phyloP scores from a whole-genome alignment of 1,140 invertebrate species.

The Epicauta chinensis region DNA sequence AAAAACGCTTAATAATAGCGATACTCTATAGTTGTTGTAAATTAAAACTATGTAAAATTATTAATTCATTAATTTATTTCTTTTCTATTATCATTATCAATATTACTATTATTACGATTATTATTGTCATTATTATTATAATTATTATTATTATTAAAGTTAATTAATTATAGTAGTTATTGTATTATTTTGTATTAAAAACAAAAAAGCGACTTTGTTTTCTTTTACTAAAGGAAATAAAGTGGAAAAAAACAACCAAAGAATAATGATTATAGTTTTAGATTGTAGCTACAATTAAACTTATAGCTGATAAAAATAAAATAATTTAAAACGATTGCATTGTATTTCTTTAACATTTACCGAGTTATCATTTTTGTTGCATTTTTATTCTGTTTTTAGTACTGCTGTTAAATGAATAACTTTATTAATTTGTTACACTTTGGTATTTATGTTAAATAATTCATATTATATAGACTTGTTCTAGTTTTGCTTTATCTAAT shows the following conservation, averaged over 20 bases:
- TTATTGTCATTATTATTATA: slow-evolving; percentile 8
- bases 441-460: no score
- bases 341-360: no score
- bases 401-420: no score
- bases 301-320: slow-evolving; percentile 29
- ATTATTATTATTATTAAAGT: slow-evolving; percentile 15
- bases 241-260: slow-evolving; percentile 17
- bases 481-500: no score
- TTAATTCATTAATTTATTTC: slow-evolving; percentile 20
- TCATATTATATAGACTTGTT: no score
- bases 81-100: slow-evolving; percentile 6
- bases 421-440: no score
- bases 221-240: no score
- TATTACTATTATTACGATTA: slow-evolving; percentile 11
- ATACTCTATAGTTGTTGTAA: slow-evolving; percentile 27
- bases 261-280: slow-evolving; percentile 33
- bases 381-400: no score
- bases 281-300: slow-evolving; percentile 30
- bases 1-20: slow-evolving; percentile 23
- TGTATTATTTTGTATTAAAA: neutral
- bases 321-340: slow-evolving; percentile 12
- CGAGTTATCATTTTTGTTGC: no score
- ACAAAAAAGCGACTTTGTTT: no score
- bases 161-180: neutral
- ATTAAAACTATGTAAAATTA: slow-evolving; percentile 23